Evolutionary conservation across 1,140 invertebrate species (phyloP).

Genomic region (Penaeus chinensis): DNA sequence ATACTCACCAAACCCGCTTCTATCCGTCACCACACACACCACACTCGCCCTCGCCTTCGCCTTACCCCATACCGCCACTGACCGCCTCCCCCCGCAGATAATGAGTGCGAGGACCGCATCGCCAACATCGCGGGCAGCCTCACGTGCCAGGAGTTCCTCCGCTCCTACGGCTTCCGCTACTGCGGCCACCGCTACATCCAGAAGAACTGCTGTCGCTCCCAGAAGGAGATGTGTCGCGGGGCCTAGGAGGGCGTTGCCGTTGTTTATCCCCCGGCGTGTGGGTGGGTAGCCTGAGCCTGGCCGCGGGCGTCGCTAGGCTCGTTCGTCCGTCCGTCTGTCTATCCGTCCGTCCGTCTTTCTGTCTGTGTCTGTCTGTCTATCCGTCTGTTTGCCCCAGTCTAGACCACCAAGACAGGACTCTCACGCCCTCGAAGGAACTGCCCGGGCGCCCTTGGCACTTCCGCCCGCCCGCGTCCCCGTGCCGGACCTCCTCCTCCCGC

Average conservation of each 20-base stretch:
- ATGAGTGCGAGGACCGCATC: constrained; percentile 68
- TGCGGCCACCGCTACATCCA: constrained; percentile 70
- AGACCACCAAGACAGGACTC: no score
- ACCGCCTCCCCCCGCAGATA: constrained; percentile 48
- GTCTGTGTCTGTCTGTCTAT: no score
- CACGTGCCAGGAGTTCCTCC: constrained; percentile 69
- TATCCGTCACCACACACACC: background rate
- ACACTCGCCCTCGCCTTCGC: background rate
- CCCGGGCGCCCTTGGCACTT: no score
- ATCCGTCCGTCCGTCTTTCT: no score
- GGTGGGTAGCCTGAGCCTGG: constrained; percentile 25
- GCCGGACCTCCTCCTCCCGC: no score
- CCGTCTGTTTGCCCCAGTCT: no score
- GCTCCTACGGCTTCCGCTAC: constrained; percentile 69
- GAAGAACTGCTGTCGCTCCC: constrained; percentile 68
- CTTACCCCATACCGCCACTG: background rate
- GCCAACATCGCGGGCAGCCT: constrained; percentile 69
- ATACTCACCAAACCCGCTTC: no score
- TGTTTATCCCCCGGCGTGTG: no score
- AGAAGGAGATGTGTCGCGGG: constrained; percentile 41
- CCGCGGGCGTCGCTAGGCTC: constrained; percentile 33
- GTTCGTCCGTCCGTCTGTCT: no score
- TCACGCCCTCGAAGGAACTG: no score
- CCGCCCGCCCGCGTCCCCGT: no score
- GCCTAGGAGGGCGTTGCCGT: constrained; percentile 18